Evolutionary conservation across 2,113 vertebrate genomes (phyloP).

Genomic region (Sinocyclocheilus grahami): DNA sequence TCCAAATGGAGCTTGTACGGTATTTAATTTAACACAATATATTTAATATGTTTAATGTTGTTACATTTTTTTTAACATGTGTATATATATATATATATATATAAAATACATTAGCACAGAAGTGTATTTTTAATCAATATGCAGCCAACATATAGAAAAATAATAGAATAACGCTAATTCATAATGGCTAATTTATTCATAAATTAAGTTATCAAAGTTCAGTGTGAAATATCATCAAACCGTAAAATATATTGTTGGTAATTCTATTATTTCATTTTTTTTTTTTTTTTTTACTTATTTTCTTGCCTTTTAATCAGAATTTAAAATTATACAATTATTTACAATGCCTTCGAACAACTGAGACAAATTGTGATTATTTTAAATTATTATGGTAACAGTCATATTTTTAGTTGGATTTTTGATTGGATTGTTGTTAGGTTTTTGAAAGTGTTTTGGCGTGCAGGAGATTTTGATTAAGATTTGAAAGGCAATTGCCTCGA

Average conservation of each 20-base stretch:
- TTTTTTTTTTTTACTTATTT: too few relatives aligned
- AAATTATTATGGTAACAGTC: not conserved
- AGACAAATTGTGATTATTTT: not conserved
- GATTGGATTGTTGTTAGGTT: not conserved
- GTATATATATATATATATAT: too few relatives aligned
- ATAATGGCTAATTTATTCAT: not conserved
- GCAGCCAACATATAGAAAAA: not conserved
- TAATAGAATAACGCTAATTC: not conserved
- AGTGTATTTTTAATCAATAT: not conserved
- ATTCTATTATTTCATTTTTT: too few relatives aligned
- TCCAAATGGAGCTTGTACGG: not conserved
- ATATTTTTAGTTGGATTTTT: not conserved
- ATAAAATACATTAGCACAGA: not conserved
- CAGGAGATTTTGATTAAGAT: too few relatives aligned
- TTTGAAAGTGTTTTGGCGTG: not conserved
- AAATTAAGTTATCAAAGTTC: not conserved
- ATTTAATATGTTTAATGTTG: not conserved
- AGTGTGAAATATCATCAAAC: not conserved
- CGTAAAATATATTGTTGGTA: too few relatives aligned
- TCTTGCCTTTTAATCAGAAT: not conserved
- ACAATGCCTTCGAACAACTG: not conserved
- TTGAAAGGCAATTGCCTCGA: not conserved
- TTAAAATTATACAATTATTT: not conserved
- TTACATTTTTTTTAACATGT: not conserved
- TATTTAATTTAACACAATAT: not conserved